Base-by-base conservation (phyloP, 37 sponge, comb jelly and placozoan genomes). In the Eunapius fragilis region DNA sequence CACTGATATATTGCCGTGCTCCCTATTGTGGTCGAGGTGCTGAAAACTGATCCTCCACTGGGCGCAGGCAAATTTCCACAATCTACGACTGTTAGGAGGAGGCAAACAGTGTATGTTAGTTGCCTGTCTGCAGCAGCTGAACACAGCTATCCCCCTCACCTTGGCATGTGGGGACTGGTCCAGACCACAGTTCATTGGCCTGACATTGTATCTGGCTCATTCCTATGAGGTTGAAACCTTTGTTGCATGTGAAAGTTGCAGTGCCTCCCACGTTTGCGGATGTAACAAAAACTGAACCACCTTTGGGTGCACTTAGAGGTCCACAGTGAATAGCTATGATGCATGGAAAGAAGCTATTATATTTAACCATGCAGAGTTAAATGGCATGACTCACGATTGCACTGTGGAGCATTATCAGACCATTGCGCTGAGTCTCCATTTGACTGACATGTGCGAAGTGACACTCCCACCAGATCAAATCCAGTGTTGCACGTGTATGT, bases 401-500 rank as follows among this genome's bases (percentile, higher is more conserved):
- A 90, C 4, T 67, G 28, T 0, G 91, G 91, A 36, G 41, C 45
- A 25, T 35, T 22, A 17, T 78, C 86, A 73, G 68, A 75, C 86
- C 86, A 90, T 9, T 45, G 36, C 14, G 58, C 58, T 58, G 58
- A 1, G 19, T 13, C 19, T 0, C 80, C 80, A 82, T 82, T 86
- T 23, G 22, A 72, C 35, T 89, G 87, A 41, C 93, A 89, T 13
- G 82, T 77, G 34, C 93, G 77, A 35, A 25, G 31, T 0, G 14
- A 25, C 26, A 75, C 28, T 14, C 93, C 93, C 19, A 72, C 77
- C 69, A 89, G 70, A 22, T 37, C 22, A 41, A 67, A 88, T 30
- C 89, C 89, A 70, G n/a, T 11, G 71, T 84, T 48, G 34, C 93
- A 92, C 25, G 4, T 68, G 81, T 93, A 93, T 7, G 84, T 82